Percentiles rank a stretch among this genome's conserved stretches.
These are phyloP conservation scores for Paracanthobrama guichenoti DNA, from an alignment of 2,113 vertebrate species.

Conservation along the genomic window DNA sequence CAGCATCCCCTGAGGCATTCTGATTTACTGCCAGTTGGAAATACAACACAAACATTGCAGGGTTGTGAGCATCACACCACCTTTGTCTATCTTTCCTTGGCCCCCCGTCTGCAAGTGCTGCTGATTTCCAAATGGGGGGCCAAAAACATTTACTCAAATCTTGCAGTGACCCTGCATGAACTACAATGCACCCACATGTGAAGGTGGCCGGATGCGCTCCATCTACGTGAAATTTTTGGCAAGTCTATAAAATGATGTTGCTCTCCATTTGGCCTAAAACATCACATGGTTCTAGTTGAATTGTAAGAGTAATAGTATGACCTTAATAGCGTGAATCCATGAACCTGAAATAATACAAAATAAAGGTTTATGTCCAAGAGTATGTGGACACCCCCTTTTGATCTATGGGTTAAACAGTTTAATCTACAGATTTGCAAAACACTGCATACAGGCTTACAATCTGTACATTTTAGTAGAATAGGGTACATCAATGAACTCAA, in stretches of 20 bases:
- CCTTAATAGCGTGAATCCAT: background rate
- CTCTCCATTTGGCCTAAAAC: background rate
- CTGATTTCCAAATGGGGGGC: background rate
- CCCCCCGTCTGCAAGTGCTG: constrained; percentile 1
- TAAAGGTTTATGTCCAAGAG: background rate
- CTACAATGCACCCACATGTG: background rate
- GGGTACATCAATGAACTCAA: background rate
- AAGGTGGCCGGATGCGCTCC: background rate
- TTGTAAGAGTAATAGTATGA: background rate
- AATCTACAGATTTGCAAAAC: background rate
- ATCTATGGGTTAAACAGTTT: background rate
- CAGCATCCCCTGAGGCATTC: constrained; percentile 45
- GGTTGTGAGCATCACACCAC: background rate
- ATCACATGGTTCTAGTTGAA: background rate
- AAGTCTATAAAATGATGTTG: background rate
- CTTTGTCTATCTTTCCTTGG: background rate
- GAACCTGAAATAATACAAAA: background rate
- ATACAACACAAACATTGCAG: constrained; percentile 21
- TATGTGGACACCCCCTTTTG: background rate
- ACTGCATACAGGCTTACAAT: background rate
- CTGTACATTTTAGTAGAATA: background rate
- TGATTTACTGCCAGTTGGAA: constrained; percentile 52
- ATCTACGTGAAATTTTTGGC: background rate
- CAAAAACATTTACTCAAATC: background rate
- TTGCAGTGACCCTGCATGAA: background rate